These are phyloP conservation scores for Picathartes gymnocephalus DNA, from an alignment of 2,113 vertebrate species.

Conservation along the genomic window DNA sequence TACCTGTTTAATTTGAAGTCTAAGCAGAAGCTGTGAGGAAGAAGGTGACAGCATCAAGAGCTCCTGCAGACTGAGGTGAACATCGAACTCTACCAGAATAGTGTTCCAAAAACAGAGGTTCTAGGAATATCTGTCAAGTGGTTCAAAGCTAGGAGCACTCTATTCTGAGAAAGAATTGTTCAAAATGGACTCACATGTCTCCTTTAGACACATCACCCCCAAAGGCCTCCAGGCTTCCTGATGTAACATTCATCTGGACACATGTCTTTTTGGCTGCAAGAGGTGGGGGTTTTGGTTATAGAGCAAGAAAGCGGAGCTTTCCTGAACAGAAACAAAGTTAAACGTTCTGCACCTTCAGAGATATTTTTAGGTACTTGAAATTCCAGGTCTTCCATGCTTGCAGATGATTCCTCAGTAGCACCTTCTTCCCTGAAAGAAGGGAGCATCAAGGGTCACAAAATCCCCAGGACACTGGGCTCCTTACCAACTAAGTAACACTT, in stretches of 20 bases:
- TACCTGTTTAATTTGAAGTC: neutral
- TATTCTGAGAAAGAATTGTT: neutral
- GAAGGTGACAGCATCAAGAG: neutral
- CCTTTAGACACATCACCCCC: slow-evolving; percentile 80
- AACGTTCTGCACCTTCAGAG: neutral
- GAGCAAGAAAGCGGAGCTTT: neutral
- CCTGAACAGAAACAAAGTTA: neutral
- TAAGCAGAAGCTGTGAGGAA: neutral
- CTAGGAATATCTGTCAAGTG: neutral
- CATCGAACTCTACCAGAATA: neutral
- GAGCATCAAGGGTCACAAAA: neutral
- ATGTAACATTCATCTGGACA: slow-evolving; percentile 71
- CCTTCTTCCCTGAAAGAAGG: neutral
- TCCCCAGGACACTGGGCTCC: neutral
- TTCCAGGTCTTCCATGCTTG: neutral
- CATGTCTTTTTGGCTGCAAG: slow-evolving; percentile 69
- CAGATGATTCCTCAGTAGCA: neutral
- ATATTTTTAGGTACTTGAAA: neutral
- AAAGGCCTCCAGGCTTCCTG: slow-evolving; percentile 81
- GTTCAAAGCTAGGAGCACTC: neutral
- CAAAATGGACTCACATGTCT: slow-evolving; percentile 79
- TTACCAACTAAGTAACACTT: neutral
- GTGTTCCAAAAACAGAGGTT: neutral
- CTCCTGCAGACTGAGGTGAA: neutral
- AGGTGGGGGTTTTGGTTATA: neutral